Conservation (phyloP, 2,888 invertebrate genomes). For the Ochropacha duplaris region DNA sequence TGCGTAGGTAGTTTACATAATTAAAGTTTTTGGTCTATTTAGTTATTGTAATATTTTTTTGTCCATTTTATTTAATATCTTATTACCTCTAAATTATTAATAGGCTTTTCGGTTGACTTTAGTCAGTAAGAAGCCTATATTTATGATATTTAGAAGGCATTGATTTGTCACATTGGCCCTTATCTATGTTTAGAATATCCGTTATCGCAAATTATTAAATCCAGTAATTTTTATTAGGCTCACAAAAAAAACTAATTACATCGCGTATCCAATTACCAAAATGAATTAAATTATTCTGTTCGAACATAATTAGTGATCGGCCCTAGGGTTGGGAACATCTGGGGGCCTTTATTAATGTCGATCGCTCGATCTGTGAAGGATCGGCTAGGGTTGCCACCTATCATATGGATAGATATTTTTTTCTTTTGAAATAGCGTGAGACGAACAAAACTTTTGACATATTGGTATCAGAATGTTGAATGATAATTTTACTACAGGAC, state of each 20-base stretch:
- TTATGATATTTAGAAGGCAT: too few species aligned
- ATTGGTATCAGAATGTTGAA: too few species aligned
- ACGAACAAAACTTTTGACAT: too few species aligned
- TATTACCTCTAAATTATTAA: too few species aligned
- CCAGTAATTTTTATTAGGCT: neutral
- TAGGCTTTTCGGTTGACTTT: too few species aligned
- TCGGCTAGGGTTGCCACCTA: neutral
- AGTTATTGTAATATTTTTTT: too few species aligned
- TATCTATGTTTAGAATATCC: neutral
- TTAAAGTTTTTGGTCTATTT: too few species aligned
- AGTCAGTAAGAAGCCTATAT: too few species aligned
- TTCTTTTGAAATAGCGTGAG: neutral
- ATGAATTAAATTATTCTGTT: constrained; percentile 62
- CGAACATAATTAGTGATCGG: constrained; percentile 70
- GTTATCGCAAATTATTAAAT: neutral
- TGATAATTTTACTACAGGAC: too few species aligned
- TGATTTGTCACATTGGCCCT: too few species aligned
- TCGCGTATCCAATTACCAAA: constrained; percentile 49
- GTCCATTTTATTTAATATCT: too few species aligned
- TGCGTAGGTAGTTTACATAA: too few species aligned
- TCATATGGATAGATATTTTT: neutral
- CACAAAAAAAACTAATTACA: neutral
- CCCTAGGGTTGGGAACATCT: constrained; percentile 51
- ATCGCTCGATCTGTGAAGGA: constrained; percentile 15
- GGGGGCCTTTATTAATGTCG: constrained; percentile 58